A percentile compares a stretch with the other conserved stretches of the same genome.
These are phyloP conservation scores for Potamilus streckersoni DNA, from an alignment of 1,140 invertebrate genomes.

Conservation along the genomic window DNA sequence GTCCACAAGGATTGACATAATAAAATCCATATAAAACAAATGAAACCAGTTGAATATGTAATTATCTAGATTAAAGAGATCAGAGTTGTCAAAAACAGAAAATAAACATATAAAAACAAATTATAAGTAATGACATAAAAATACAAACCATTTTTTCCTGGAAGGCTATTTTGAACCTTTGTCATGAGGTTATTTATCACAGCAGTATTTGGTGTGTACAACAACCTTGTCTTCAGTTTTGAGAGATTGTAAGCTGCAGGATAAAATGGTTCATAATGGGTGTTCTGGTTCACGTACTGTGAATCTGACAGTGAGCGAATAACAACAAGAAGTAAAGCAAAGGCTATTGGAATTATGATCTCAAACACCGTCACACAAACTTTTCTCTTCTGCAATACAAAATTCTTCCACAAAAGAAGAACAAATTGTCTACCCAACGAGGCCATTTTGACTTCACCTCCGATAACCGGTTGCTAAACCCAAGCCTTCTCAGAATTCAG, in stretches of 20 bases:
- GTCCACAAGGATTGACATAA: too few relatives aligned
- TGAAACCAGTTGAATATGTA: too few relatives aligned
- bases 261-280: constrained; percentile 29
- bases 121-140: too few relatives aligned
- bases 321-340: constrained; percentile 49
- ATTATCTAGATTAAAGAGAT: too few relatives aligned
- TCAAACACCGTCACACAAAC: constrained; percentile 53
- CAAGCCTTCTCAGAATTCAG: too few relatives aligned
- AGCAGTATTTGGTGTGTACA: constrained; percentile 26
- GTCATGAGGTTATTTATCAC: constrained; percentile 27
- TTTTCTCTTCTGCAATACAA: constrained; percentile 51
- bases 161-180: background rate
- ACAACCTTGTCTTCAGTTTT: constrained; percentile 3
- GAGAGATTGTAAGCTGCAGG: background rate
- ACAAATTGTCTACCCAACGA: constrained; percentile 38
- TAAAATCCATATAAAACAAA: too few relatives aligned
- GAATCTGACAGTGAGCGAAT: constrained; percentile 42
- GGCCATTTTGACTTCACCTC: constrained; percentile 6
- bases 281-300: constrained; percentile 25
- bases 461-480: too few relatives aligned
- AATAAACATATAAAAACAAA: too few relatives aligned
- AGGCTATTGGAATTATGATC: constrained; percentile 52
- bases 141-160: too few relatives aligned
- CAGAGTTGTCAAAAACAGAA: too few relatives aligned
- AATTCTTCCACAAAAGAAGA: constrained; percentile 64